These are phyloP conservation scores for Thymelicus sylvestris DNA, from an alignment of 2,888 invertebrate species.

Conservation along the genomic window DNA sequence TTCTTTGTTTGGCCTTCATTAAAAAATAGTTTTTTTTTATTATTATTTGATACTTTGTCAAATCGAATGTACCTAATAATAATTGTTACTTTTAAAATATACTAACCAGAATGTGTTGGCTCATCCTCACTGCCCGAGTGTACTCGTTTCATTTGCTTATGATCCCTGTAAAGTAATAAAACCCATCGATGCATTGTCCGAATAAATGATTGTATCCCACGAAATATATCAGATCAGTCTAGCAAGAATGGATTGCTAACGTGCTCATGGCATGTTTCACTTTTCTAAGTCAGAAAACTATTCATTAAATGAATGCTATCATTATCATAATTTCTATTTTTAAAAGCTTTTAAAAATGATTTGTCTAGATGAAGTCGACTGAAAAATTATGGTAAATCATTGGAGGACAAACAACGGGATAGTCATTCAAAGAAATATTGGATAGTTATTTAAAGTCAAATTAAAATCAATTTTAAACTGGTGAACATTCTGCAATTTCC, in stretches of 20 bases:
- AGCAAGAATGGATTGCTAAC: constrained; percentile 46
- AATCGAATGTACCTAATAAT: too few relatives aligned
- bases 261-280: constrained; percentile 42
- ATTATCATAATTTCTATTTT: constrained; percentile 5
- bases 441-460: background rate
- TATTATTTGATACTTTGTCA: too few relatives aligned
- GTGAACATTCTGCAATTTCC: constrained; percentile 29
- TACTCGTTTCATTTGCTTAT: constrained; percentile 92
- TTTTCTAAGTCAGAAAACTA: constrained; percentile 21
- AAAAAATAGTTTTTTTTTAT: too few relatives aligned
- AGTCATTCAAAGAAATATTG: background rate
- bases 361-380: constrained; percentile 26
- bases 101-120: constrained; percentile 89
- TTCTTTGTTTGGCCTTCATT: too few relatives aligned
- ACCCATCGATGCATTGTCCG: constrained; percentile 12
- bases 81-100: constrained; percentile 5
- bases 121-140: constrained; percentile 91
- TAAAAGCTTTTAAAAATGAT: constrained; percentile 27
- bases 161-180: constrained; percentile 86
- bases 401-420: background rate
- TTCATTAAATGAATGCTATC: constrained; percentile 8
- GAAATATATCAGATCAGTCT: background rate
- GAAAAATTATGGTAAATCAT: background rate
- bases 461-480: background rate
- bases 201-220: background rate